phyloP scores from a whole-genome alignment of 2,797 vertebrate genomes.

The Lacerta bilineata region DNA sequence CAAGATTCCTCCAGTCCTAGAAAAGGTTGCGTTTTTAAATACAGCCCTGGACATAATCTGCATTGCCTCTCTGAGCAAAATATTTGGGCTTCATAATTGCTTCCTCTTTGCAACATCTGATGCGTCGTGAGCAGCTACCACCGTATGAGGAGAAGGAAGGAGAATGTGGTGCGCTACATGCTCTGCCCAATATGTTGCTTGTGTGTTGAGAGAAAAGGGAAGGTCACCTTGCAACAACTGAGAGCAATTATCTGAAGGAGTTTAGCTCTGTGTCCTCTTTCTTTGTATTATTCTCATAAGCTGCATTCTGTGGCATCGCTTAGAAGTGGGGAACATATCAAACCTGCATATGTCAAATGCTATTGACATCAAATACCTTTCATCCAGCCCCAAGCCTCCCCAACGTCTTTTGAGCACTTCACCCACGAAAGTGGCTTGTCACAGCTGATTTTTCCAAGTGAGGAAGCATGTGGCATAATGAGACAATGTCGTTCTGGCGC shows the following conservation, averaged over 20 bases:
- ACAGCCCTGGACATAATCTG: neutral
- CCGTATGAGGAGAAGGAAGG: constrained; percentile 30
- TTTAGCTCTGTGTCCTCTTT: constrained; percentile 74
- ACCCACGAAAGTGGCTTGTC: constrained; percentile 86
- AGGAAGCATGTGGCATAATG: constrained; percentile 80
- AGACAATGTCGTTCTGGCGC: constrained; percentile 78
- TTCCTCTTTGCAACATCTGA: constrained; percentile 21
- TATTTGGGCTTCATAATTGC: neutral
- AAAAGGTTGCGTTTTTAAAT: neutral
- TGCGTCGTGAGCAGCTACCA: neutral
- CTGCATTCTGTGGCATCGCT: constrained; percentile 77
- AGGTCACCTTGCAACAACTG: constrained; percentile 87
- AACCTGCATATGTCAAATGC: constrained; percentile 82
- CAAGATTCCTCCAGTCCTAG: neutral
- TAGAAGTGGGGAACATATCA: constrained; percentile 83
- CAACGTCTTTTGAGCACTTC: constrained; percentile 75
- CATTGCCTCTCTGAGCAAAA: constrained; percentile 13
- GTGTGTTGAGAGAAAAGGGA: constrained; percentile 74
- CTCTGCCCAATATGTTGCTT: constrained; percentile 59
- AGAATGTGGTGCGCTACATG: constrained; percentile 31
- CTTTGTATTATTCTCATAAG: constrained; percentile 78
- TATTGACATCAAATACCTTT: constrained; percentile 85
- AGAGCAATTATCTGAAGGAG: constrained; percentile 79
- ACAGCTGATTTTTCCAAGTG: constrained; percentile 84
- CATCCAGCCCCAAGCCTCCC: constrained; percentile 73